A percentile compares a stretch with the other conserved stretches of the same genome.
These are phyloP conservation scores for Nothobranchius kuhntae DNA, from an alignment of 2,113 vertebrate genomes.

Conservation along the genomic window DNA sequence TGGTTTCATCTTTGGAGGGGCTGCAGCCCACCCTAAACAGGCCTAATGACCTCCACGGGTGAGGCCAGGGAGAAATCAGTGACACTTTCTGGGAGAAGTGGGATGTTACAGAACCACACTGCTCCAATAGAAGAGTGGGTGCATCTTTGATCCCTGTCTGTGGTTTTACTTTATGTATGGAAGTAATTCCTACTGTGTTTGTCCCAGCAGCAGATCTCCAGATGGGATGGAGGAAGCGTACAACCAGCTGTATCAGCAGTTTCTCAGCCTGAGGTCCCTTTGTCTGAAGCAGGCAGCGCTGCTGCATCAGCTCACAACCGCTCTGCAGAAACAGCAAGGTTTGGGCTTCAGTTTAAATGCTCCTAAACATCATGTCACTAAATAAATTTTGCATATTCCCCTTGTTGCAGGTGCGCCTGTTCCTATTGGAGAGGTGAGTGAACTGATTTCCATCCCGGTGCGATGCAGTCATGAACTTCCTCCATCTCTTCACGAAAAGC, in stretches of 20 bases:
- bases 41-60: no score
- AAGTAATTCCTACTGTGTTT: not conserved
- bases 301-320: conserved; percentile 72
- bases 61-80: no score
- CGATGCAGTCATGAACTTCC: conserved; percentile 54
- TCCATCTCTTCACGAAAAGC: not conserved
- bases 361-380: not conserved
- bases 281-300: conserved; percentile 82
- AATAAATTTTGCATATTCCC: not conserved
- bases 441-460: conserved; percentile 51
- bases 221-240: conserved; percentile 80
- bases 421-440: conserved; percentile 29
- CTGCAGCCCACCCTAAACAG: no score
- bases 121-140: no score
- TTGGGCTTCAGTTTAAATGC: not conserved
- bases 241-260: conserved; percentile 78
- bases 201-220: conserved; percentile 16
- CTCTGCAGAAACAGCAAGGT: conserved; percentile 70
- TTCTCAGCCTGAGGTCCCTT: conserved; percentile 76
- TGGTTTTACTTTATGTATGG: not conserved
- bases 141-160: not conserved
- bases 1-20: no score
- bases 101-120: no score
- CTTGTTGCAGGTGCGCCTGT: conserved; percentile 38
- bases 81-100: no score